A percentile compares a stretch with the other conserved stretches of the same genome.
Evolutionary conservation across 2,797 vertebrate genomes (phyloP).

Genomic region (Natrix natrix): DNA sequence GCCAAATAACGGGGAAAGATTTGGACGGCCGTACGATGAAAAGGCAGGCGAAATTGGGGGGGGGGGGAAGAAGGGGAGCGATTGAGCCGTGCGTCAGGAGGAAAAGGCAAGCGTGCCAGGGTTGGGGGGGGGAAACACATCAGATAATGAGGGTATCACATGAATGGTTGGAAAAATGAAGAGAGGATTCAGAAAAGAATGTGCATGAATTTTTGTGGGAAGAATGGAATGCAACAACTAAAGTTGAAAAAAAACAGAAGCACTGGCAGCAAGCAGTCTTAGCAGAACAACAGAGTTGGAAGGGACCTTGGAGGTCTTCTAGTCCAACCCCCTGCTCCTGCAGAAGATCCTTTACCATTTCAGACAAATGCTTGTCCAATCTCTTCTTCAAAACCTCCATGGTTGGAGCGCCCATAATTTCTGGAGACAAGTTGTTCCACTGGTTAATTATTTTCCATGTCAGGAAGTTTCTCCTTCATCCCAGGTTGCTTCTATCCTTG

Average conservation of each 20-base stretch:
- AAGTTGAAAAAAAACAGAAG: background rate
- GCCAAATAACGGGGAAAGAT: background rate
- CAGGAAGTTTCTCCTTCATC: no score
- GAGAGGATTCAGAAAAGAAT: background rate
- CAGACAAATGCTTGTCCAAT: background rate
- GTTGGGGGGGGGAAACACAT: background rate
- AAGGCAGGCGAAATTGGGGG: background rate
- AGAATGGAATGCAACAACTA: background rate
- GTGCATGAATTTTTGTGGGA: background rate
- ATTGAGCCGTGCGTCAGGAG: background rate
- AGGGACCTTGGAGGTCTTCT: background rate
- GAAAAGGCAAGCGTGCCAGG: background rate
- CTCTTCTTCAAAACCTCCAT: background rate
- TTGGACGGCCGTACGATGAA: background rate
- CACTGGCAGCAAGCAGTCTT: background rate
- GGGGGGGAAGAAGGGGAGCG: accelerated
- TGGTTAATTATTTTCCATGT: no score
- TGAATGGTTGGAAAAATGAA: background rate
- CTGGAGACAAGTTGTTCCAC: no score
- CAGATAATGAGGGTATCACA: background rate
- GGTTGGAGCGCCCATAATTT: background rate
- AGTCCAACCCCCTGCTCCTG: background rate
- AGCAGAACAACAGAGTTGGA: background rate
- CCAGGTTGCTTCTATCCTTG: no score
- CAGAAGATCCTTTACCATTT: background rate